Conservation (phyloP, 1,140 invertebrate genomes). For the Neoseiulus cucumeris region DNA sequence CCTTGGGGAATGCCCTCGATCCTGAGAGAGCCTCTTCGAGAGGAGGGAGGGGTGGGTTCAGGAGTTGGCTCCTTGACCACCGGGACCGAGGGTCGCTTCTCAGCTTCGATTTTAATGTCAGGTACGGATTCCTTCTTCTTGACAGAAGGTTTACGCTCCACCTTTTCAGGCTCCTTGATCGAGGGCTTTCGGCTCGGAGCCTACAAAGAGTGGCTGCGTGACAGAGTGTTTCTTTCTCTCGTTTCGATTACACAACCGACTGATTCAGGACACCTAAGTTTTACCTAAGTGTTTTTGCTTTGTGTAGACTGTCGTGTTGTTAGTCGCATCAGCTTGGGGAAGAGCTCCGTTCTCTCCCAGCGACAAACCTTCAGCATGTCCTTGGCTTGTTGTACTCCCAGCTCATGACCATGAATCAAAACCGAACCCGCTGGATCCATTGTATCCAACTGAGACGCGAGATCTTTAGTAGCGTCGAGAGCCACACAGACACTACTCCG, state of each 20-base stretch:
- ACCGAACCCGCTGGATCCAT: background rate
- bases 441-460: background rate
- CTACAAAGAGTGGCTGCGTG: constrained; percentile 2
- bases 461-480: background rate
- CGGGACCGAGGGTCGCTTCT: constrained; percentile 24
- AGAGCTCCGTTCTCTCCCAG: background rate
- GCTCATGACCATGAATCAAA: background rate
- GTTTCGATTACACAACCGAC: too few species aligned
- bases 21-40: constrained; percentile 15
- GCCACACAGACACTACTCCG: background rate
- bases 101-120: background rate
- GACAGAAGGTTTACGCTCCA: constrained; percentile 24
- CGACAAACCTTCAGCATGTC: constrained; percentile 11
- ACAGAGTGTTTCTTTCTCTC: too few species aligned
- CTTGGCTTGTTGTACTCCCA: constrained; percentile 2
- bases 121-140: constrained; percentile 21
- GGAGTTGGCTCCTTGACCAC: constrained; percentile 19
- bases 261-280: too few species aligned
- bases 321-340: background rate
- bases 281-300: background rate
- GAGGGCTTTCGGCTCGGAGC: constrained; percentile 10
- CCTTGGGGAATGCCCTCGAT: background rate
- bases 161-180: constrained; percentile 23
- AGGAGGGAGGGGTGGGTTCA: constrained; percentile 14
- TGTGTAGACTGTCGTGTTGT: background rate